Evolutionary conservation across 1,140 invertebrate species (phyloP), one percentile per base, ranked within the genome.

Genomic region (Brachionus manjavacas): DNA sequence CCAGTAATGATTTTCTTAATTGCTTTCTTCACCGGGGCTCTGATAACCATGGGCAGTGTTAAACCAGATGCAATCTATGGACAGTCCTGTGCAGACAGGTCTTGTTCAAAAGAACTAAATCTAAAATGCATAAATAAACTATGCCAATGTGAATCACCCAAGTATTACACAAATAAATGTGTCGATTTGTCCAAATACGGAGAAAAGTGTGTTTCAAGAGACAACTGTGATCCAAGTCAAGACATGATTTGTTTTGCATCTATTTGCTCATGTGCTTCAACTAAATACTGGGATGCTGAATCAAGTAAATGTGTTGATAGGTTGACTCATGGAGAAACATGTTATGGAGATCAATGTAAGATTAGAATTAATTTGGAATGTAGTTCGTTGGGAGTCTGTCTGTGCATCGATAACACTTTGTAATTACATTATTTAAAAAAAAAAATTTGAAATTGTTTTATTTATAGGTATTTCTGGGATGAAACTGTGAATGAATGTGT

Each of bases 151-250:
- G 25, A 68, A 68, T 31, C 66, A n/a, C 31, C 66, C 31, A 68
- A 68, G 23, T 68, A 68, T 31, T 68, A 68, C 66, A 68, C 66
- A 6, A 68, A 68, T 14, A 68, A 68, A 31, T 68, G 66, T 68
- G 66, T 68, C 4, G 66, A 68, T 39, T 31, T 68, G 66, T 68
- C 66, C 3, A 68, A 68, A 28, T 68, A 68, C 39, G 66, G 66
- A 4, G 66, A 68, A 68, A 68, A 39, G 20, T 68, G 66, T 68
- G 14, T 68, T 2, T 35, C 31, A 6, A 68, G 25, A 31, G 25
- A 31, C 4, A 31, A 68, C 12, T 68, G 66, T 68, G 31, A 31
- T n/a, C 25, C 66, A 6, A 39, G 25, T 4, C 66, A 68, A 28
- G 31, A 39, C 23, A 14, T 68, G 14, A 68, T 31, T 2, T 68